These are phyloP conservation scores for Drosophila pseudotakahashii DNA, from an alignment of 2,888 invertebrate genomes.

Conservation along the genomic window DNA sequence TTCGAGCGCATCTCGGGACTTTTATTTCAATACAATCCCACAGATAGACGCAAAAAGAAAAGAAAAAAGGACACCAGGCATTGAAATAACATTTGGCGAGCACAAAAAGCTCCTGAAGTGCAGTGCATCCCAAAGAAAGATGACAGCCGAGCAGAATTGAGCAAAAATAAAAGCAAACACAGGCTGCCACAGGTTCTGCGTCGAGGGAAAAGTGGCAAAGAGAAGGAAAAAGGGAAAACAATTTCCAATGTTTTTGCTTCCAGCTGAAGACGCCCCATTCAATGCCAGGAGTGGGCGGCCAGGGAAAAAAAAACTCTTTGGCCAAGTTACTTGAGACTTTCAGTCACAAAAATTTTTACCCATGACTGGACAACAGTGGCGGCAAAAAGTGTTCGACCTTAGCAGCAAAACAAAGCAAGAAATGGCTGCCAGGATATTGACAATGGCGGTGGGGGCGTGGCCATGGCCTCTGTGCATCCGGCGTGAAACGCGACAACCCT, in stretches of 20 bases:
- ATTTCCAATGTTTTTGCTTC: conserved; percentile 79
- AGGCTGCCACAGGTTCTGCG: conserved; percentile 34
- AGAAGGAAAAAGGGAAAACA: conserved; percentile 64
- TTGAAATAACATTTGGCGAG: conserved; percentile 50
- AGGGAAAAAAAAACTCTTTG: conserved; percentile 52
- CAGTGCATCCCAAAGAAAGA: conserved; percentile 38
- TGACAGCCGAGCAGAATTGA: conserved; percentile 65
- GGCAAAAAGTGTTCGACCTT: conserved; percentile 66
- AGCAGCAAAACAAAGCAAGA: conserved; percentile 56
- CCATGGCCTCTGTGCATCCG: conserved; percentile 52
- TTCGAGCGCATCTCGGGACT: conserved; percentile 61
- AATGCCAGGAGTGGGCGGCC: conserved; percentile 56
- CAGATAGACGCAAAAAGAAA: conserved; percentile 34
- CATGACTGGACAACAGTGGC: conserved; percentile 66
- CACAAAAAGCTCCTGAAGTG: conserved; percentile 69
- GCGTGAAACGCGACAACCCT: conserved; percentile 67
- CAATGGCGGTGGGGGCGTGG: conserved; percentile 44
- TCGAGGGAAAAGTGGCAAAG: conserved; percentile 13
- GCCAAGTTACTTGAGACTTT: conserved; percentile 56
- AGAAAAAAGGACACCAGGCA: conserved; percentile 40
- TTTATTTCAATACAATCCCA: conserved; percentile 56
- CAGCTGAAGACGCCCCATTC: conserved; percentile 74
- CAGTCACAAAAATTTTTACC: conserved; percentile 63
- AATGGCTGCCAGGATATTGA: conserved; percentile 72
- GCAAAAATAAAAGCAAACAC: conserved; percentile 57